Base-by-base conservation (phyloP, 2,888 invertebrate species). In the Ptilodon capucinus region DNA sequence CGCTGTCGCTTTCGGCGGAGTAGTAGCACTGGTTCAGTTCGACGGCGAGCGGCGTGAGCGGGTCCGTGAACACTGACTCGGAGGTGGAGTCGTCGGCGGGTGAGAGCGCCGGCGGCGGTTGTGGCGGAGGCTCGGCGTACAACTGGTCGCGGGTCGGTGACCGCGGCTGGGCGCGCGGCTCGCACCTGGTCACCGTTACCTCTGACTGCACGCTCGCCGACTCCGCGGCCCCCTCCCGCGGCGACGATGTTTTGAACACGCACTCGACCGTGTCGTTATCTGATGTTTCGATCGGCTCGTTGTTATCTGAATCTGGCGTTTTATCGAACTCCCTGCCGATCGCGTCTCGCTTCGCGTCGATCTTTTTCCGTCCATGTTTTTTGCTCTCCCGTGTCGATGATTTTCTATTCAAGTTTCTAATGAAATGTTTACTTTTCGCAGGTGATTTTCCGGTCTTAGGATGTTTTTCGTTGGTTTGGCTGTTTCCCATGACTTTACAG, bases 1-100 rank as follows among this genome's bases (percentile, higher is more conserved):
- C 83, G 71, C 88, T 87, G 75, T 88, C 91, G 76, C 92, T 93
- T 76, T 93, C 93, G 57, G 93, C 93, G 59, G 92, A 92, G 79
- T 92, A 91, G 77, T 93, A 92, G 76, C 92, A 93, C 85, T 92
- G 92, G 89, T 93, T 93, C 74, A 92, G 91, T 81, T 94, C 93
- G 64, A 93, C 91, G 71, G 92, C 93, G 68, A 92, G 91, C 74
- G 93, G 93, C 78, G 92, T 92, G 64, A 93, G 88, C 64, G 95
- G 94, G 81, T 95, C 95, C 64, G 95, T 95, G 88, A 95, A 95
- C 80, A 95, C 93, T 74, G 95, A 95, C 81, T 94, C 95, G 58
- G 94, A 94, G 70, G 92, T 94, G 65, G 95, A 94, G 58, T 91
- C 92, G 73, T 88, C 91, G 71, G 90, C 92, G 63, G 91, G 92